Evolutionary conservation across 2,797 vertebrate species (phyloP).

Genomic region (Florisuga fusca): DNA sequence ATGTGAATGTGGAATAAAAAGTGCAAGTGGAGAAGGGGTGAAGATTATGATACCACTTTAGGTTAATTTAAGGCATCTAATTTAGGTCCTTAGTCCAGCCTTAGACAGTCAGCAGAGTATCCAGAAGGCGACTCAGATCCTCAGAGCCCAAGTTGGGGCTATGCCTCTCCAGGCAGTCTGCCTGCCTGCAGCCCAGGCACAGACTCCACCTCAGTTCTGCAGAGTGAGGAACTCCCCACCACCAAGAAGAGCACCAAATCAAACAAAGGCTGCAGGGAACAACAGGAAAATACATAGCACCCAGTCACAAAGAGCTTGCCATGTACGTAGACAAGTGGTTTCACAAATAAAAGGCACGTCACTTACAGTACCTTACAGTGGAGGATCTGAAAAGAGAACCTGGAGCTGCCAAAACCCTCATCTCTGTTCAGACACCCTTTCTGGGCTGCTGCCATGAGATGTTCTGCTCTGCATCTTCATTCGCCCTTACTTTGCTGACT

Average conservation of each 20-base stretch:
- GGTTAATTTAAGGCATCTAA: not conserved
- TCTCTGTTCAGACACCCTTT: not conserved
- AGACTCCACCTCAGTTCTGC: not conserved
- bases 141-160: not conserved
- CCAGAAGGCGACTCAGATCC: not conserved
- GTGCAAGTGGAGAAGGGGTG: not conserved
- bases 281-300: not conserved
- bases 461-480: not conserved
- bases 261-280: not conserved
- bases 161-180: fast-evolving
- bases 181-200: not conserved
- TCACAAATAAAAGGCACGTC: not conserved
- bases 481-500: not conserved
- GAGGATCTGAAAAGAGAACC: not conserved
- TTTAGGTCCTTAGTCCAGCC: not conserved
- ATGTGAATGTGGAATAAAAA: not conserved
- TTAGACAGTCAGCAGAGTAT: not conserved
- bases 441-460: not conserved
- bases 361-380: not conserved
- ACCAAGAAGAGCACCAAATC: not conserved
- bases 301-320: not conserved
- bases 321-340: not conserved
- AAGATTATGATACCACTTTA: not conserved
- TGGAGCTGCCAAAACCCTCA: not conserved
- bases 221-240: not conserved